Evolutionary conservation across 2,113 vertebrate species (phyloP), one percentile per base, ranked within the genome.

Genomic region (Ciconia stormi): DNA sequence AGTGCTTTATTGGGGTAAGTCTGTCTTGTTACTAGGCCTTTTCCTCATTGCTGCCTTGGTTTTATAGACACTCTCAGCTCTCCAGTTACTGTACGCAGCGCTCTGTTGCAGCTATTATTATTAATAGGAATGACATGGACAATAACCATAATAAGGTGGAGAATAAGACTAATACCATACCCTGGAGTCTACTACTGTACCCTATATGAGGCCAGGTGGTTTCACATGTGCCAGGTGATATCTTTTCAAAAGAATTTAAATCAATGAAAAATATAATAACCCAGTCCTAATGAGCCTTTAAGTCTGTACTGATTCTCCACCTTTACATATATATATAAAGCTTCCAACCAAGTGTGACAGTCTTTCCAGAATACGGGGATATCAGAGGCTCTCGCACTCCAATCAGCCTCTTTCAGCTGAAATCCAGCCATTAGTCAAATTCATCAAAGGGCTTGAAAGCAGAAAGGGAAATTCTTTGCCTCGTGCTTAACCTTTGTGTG

Each of bases 401-500:
- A 79, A n/a, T 96, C 95, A 97, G 93, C 47, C 65, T 61, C 81
- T 96, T 95, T 94, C 95, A 91, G 92, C 83, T 87, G 91, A 83
- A 92, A 92, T 76, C 91, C 93, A 89, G 61, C 90, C 89, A 82
- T 92, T 92, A 82, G 86, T 87, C 92, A 95, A 92, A 95, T 89
- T 96, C 97, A 89, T 96, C 95, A 92, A 69, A 84, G 86, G 91
- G 34, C 92, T 95, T 76, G 89, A 89, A 94, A 94, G 95, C 90
- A 96, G 85, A 87, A 94, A 86, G 87, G 78, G 93, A 85, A 91
- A 82, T 93, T 96, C 93, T 96, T 71, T 93, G 87, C 65, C 94
- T 95, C 2, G 6, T 87, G 69, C 95, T 97, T 97, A 95, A 95
- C 97, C 96, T 96, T 74, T 85, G 82, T 70, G 89, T 96, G 96